Evolutionary conservation across 1,140 invertebrate species (phyloP), one percentile per base, ranked within the genome.

Genomic region (Psix sp.): DNA sequence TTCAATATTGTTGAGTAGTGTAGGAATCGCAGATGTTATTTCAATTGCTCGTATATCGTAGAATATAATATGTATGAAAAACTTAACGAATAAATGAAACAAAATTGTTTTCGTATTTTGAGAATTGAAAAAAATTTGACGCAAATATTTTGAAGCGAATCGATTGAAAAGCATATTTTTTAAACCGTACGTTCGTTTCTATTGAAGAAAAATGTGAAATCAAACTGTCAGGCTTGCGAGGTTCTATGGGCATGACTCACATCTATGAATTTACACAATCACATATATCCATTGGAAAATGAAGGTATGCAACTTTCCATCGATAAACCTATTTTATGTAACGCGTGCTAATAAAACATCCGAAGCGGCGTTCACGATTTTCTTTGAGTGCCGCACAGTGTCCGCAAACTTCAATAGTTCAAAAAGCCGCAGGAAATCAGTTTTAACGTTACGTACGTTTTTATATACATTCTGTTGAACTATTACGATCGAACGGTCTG

Each of bases 291-390:
- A 14, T 35, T 36, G 38, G 31, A 67, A 57, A 57, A 43, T 40
- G 26, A 29, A 35, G 45, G 51, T 14, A 66, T 38, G 40, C 35
- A 39, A 66, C 62, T 65, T 67, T 67, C 52, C 20, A 67, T 36
- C 63, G 36, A 67, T 67, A 43, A 57, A 67, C 36, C 6, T 9
- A 11, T 36, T 65, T 57, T 67, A 67, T 57, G 26, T 57, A 57
- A 67, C 33, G 36, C 43, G 15, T 13, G 2, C 11, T 45, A 38
- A 45, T 46, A 43, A 65, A 38, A 9, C 20, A 17, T 21, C 15
- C 9, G 40, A 66, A 54, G 56, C 31, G 21, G 29, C 38, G 31
- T 36, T 33, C 24, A 26, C 36, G 52, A 56, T 57, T 56, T 46
- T 42, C 42, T 20, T 48, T 33, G 15, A 5, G n/a, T 43, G n/a